Base-by-base conservation (phyloP, 2,888 invertebrate species). In the Ganaspis brasiliensis region DNA sequence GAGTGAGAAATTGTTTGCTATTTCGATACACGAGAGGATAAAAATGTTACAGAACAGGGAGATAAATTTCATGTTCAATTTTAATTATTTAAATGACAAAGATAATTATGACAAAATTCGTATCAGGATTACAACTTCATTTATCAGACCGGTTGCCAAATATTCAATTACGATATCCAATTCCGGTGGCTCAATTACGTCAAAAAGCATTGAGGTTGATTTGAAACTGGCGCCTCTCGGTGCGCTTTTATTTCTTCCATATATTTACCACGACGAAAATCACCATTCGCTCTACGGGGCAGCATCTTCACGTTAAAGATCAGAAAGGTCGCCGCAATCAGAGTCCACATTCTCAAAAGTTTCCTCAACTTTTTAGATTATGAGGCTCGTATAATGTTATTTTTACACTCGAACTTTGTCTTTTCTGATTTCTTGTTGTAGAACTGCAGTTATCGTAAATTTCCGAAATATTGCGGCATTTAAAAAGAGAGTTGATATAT, bases 141-240 rank as follows among this genome's bases (percentile, higher is more conserved):
- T 24, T 67, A 45, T 67, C 24, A 63, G 45, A 67, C 67, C 67
- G 67, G 67, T 67, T 67, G 63, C 45, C 45, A 45, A 67, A 67
- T 67, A 24, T 67, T 67, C n/a, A 45, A 67, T 67, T 67, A 67
- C 67, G 67, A n/a, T 67, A 45, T 14, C 45, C 45, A 67, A 67
- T 67, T 67, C 67, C 45, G 24, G 67, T 67, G 45, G 67, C 67
- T 67, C 67, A 5, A 3, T 45, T 45, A 45, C 9, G 45, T 67
- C 63, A 63, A 45, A 19, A 45, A 24, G 63, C 63, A 63, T 63
- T 37, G 37, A 61, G 61, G 37, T 40, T 63, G 63, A 63, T 63
- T 21, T 40, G 21, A 45, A 40, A 63, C 40, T 63, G 63, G 40
- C 63, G 63, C 63, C 63, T 40, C 63, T 63, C 63, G 21, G 40